Base-by-base conservation (phyloP, 2,797 vertebrate species). In the Pempheris klunzingeri region DNA sequence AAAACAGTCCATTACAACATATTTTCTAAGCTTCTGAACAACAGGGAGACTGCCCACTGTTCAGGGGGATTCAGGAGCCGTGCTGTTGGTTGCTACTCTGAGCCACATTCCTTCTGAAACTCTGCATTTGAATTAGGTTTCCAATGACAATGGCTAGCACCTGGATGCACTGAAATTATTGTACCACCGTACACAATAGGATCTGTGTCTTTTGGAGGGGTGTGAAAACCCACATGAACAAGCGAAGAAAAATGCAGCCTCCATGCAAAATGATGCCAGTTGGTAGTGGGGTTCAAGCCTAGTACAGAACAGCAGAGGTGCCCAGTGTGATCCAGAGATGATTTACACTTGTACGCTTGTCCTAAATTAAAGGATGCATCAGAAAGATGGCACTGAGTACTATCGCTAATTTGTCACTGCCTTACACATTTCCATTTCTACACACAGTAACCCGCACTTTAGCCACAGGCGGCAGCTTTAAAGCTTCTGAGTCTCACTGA, bases 281-380 rank as follows among this genome's bases (percentile, higher is more conserved):
- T 4, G 4, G n/a, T 4, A 6, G 36, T 30, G 15, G 55, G 13
- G 12, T 18, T 68, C 24, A 57, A 66, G 60, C 15, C 26, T 18
- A 52, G 14, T 32, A 50, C 47, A 69, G n/a, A 7, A 39, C 32
- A 57, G 34, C 62, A 60, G 17, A 24, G 11, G 41, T 59, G 28
- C 36, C 34, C 24, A 4, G 14, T 44, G 39, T 78, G 71, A 79
- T 79, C 26, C 34, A 60, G 22, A 67, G 41, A 43, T 67, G 61
- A 65, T 82, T 77, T 61, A 52, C n/a, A 38, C 36, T 70, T 1
- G 22, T 4, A 28, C 39, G 44, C 50, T 47, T 38, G 13, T 22
- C 30, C 36, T 61, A 71, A 76, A 38, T 67, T 14, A 58, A 30
- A 28, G 3, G 5, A 20, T 14, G 49, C 14, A 24, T 55, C 44